Base-by-base conservation (phyloP, 2,797 vertebrate genomes). In the Phalloptychus januarius region DNA sequence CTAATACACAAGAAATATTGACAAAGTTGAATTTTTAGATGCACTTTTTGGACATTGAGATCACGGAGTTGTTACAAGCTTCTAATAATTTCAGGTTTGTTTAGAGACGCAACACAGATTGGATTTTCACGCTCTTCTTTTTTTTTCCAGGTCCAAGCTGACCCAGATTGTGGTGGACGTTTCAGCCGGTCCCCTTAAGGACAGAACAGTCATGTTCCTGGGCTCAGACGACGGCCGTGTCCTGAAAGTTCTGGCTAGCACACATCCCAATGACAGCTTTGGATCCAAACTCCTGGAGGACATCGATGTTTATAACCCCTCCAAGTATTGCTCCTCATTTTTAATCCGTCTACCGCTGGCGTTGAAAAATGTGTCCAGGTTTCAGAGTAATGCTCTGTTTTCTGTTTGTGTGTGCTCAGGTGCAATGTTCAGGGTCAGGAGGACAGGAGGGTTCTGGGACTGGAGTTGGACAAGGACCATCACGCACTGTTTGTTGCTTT, bases 181-280 rank as follows among this genome's bases (percentile, higher is more conserved):
- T 0, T 93, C 96, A 0, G 98, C 97, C 0, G 98, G 98, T 0
- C 98, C 97, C 0, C 90, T 93, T 89, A 96, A 96, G 86, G 98
- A 99, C 92, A 96, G 96, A 77, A 98, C 96, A 0, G 96, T 99
- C 81, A 91, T 99, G 86, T 99, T 98, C 83, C 94, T 99, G 88
- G 98, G 97, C 80, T 98, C 98, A 0, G 98, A 99, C 79, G 97
- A 97, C 13, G 98, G 98, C 0, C 83, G 96, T 52, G 95, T 99
- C 25, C 96, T 99, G 85, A 99, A 99, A 94, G 96, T 99, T 83
- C 86, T 99, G 94, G 96, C 96, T 72, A 96, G 95, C 92, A 96
- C 94, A 18, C 93, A 92, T 72, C 91, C 96, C 78, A 96, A 96
- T 81, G 94, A 95, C 90, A 91, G 96, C 93, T 95, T 95, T 71